Conservation (phyloP, 2,113 vertebrate species). For the Corynorhinus townsendii region DNA sequence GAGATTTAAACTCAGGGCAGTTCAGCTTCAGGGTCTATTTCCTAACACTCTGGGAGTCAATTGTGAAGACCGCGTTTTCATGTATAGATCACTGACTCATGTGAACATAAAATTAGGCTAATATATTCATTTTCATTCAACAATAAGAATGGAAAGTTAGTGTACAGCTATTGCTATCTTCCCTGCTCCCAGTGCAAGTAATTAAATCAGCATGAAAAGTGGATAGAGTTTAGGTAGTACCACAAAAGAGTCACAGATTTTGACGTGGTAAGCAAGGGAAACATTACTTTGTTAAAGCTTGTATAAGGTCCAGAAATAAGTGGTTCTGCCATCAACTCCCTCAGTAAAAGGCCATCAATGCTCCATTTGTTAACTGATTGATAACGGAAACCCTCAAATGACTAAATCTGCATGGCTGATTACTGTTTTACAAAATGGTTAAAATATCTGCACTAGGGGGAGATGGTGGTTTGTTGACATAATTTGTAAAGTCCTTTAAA, state of each 20-base stretch:
- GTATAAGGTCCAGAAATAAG: neutral
- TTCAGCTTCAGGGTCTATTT: neutral
- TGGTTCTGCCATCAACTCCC: neutral
- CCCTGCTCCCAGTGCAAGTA: neutral
- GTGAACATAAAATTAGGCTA: neutral
- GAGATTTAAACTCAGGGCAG: neutral
- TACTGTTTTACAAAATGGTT: neutral
- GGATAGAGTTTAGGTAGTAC: neutral
- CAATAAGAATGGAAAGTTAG: neutral
- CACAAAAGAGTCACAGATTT: neutral
- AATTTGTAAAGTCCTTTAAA: slow-evolving; percentile 36
- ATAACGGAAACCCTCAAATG: neutral
- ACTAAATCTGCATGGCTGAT: neutral
- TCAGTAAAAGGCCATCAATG: neutral
- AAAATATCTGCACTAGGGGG: neutral
- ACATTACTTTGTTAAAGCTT: neutral
- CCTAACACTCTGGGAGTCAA: neutral
- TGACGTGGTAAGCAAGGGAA: neutral
- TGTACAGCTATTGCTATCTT: neutral
- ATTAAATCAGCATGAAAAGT: neutral
- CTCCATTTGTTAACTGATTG: neutral
- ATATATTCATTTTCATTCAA: neutral
- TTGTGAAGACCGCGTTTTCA: neutral
- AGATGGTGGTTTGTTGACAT: neutral
- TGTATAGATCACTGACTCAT: neutral